Percentiles rank a stretch among this genome's conserved stretches.
Evolutionary conservation across 2,797 vertebrate species (phyloP).

Genomic region (Coendou prehensilis): DNA sequence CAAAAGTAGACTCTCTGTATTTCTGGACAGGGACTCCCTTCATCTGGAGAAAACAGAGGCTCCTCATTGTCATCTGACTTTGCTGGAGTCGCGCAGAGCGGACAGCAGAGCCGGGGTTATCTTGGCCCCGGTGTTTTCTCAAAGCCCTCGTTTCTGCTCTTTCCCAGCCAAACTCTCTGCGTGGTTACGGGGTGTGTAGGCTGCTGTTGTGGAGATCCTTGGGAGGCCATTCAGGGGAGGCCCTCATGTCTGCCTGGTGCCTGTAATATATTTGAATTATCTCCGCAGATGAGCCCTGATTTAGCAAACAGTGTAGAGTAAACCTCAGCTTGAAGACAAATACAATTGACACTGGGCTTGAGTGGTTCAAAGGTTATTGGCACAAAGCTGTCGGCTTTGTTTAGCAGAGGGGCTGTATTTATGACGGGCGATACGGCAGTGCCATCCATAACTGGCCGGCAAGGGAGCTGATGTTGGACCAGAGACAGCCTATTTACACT

Average conservation of each 20-base stretch:
- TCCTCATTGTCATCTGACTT: neutral
- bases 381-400: conserved; percentile 86
- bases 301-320: conserved; percentile 82
- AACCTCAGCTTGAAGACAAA: conserved; percentile 84
- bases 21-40: neutral
- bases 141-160: neutral
- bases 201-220: neutral
- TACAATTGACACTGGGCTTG: conserved; percentile 85
- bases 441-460: conserved; percentile 72
- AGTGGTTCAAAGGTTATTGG: conserved; percentile 86
- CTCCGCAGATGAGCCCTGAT: conserved; percentile 79
- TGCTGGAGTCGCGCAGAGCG: neutral
- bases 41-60: neutral
- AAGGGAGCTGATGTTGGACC: conserved; percentile 26
- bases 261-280: conserved; percentile 85
- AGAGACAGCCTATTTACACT: conserved; percentile 79
- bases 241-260: conserved; percentile 61
- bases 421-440: conserved; percentile 57
- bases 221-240: conserved; percentile 24
- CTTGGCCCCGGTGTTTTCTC: neutral
- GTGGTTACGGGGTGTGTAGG: neutral
- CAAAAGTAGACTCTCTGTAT: neutral
- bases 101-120: neutral
- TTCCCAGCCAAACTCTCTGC: neutral
- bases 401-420: conserved; percentile 84